phyloP scores from a whole-genome alignment of 2,113 vertebrate species.

The Sander vitreus region DNA sequence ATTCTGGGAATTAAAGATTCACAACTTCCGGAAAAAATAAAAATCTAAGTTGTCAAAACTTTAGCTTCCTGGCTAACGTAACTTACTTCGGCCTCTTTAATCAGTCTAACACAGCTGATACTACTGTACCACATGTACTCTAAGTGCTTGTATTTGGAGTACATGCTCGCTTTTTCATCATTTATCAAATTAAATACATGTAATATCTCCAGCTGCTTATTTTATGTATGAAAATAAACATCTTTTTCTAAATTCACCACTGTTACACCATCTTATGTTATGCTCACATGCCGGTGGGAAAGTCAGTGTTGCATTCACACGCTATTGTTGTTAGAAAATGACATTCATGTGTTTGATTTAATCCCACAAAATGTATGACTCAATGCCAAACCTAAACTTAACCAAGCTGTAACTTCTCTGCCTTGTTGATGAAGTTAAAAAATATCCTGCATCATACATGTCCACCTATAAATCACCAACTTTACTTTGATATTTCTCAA shows the following conservation, averaged over 20 bases:
- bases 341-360: not conserved
- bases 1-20: not conserved
- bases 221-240: not conserved
- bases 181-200: slow-evolving; percentile 15
- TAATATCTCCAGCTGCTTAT: not conserved
- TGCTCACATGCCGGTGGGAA: not conserved
- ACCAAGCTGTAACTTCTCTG: not conserved
- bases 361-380: not conserved
- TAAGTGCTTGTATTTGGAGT: not conserved
- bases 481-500: not conserved
- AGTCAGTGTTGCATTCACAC: slow-evolving; percentile 10
- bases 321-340: not conserved
- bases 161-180: slow-evolving; percentile 22
- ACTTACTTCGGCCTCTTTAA: slow-evolving; percentile 12
- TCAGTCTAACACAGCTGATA: slow-evolving; percentile 27
- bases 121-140: slow-evolving; percentile 19
- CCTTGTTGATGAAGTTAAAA: not conserved
- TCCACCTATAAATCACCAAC: not conserved
- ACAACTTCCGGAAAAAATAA: too few species aligned
- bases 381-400: not conserved
- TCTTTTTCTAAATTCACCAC: not conserved
- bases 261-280: not conserved
- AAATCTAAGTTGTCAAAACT: not conserved
- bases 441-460: not conserved
- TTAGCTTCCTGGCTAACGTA: not conserved